Evolutionary conservation across 2,113 vertebrate species (phyloP).

Genomic region (Asarcornis scutulata): DNA sequence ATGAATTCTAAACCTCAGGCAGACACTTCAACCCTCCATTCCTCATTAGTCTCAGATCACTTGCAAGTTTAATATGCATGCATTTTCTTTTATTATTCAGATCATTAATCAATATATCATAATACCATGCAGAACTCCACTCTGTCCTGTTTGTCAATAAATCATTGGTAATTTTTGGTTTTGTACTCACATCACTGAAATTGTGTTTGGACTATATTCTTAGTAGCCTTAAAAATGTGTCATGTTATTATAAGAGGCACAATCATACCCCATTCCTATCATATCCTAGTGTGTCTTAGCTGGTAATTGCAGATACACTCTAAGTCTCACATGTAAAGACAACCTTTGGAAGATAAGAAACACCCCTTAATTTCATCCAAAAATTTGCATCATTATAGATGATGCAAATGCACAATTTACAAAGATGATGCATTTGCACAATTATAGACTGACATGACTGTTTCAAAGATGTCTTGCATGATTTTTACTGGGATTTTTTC

Average conservation of each 20-base stretch:
- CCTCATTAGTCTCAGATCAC: not conserved
- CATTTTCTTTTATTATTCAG: not conserved
- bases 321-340: not conserved
- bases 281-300: rapidly evolving
- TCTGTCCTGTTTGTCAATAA: not conserved
- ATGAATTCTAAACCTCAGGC: not conserved
- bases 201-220: not conserved
- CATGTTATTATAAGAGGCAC: not conserved
- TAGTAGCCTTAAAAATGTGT: not conserved
- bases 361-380: not conserved
- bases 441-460: not conserved
- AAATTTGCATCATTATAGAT: not conserved
- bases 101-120: not conserved
- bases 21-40: not conserved
- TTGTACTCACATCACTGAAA: not conserved
- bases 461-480: not conserved
- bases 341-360: not conserved
- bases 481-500: not conserved
- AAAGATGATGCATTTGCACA: not conserved
- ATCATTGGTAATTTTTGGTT: not conserved
- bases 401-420: no score
- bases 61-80: not conserved
- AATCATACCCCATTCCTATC: not conserved
- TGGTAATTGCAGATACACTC: not conserved
- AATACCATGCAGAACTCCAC: not conserved